A percentile compares a stretch with the other conserved stretches of the same genome.
Evolutionary conservation across 2,113 vertebrate genomes (phyloP).

Genomic region (Pseudorectes ferrugineus): DNA sequence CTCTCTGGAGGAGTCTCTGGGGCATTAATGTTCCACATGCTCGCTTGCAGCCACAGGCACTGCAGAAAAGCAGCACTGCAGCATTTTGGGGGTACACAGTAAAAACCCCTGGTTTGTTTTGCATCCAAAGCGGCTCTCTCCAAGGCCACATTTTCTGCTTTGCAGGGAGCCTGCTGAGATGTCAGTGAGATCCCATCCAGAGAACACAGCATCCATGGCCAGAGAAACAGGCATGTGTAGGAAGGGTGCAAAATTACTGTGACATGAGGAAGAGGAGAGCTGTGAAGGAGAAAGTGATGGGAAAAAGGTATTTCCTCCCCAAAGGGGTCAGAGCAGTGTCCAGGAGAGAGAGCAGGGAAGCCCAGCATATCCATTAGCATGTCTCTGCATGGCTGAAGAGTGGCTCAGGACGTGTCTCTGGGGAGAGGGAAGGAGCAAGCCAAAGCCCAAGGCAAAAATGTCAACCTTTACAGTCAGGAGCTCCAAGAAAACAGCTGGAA

Average conservation of each 20-base stretch:
- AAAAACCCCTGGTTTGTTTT: background rate
- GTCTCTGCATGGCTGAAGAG: background rate
- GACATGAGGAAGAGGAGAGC: background rate
- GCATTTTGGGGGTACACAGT: background rate
- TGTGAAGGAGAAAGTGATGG: background rate
- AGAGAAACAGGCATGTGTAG: background rate
- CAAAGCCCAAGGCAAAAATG: background rate
- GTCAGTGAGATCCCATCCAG: background rate
- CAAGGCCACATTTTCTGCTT: background rate
- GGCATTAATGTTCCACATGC: background rate
- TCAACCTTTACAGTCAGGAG: background rate
- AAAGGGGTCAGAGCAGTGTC: background rate
- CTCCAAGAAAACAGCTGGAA: background rate
- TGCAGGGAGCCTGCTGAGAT: background rate
- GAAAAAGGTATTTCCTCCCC: background rate
- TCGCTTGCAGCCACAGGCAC: background rate
- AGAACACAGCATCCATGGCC: background rate
- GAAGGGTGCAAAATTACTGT: background rate
- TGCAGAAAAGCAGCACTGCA: background rate
- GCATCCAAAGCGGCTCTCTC: background rate
- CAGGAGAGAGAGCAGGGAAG: background rate
- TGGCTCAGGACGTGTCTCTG: background rate
- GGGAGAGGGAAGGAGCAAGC: background rate
- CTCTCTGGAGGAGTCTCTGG: background rate
- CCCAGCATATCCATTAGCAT: background rate